Evolutionary conservation across 2,113 vertebrate genomes (phyloP).

Genomic region (Anas platyrhynchos): DNA sequence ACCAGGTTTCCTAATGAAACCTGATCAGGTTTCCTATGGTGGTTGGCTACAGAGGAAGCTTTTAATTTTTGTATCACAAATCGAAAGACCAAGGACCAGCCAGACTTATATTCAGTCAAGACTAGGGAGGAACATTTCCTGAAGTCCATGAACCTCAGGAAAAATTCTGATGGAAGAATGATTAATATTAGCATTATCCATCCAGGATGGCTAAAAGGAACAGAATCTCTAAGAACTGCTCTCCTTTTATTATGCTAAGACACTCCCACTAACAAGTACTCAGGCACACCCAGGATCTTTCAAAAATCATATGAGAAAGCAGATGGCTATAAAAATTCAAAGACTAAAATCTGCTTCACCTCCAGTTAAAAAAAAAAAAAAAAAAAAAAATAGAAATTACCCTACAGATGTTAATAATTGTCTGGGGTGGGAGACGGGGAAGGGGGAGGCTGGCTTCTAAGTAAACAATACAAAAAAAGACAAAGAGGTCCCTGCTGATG

Average conservation of each 20-base stretch:
- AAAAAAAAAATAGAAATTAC: not conserved
- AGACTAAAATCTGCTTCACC: slow-evolving; percentile 57
- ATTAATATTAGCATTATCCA: not conserved
- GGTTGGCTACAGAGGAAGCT: not conserved
- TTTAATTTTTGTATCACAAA: slow-evolving; percentile 8
- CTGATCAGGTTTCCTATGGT: not conserved
- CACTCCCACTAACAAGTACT: not conserved
- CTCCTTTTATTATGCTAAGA: slow-evolving; percentile 8
- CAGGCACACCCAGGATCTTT: slow-evolving; percentile 20
- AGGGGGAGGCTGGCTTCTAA: slow-evolving; percentile 41
- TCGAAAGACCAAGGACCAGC: not conserved
- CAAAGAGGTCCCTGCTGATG: slow-evolving; percentile 70
- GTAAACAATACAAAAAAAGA: slow-evolving; percentile 68
- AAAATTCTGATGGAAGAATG: slow-evolving; percentile 3
- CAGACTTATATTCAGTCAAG: not conserved
- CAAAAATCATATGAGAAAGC: slow-evolving; percentile 25
- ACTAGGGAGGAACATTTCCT: not conserved
- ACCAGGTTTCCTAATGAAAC: not conserved
- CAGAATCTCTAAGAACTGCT: slow-evolving; percentile 2
- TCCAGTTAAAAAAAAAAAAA: not conserved
- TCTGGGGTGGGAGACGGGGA: not conserved
- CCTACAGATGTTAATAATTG: slow-evolving; percentile 69
- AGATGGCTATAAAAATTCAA: slow-evolving; percentile 71
- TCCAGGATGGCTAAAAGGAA: not conserved
- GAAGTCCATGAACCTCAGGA: slow-evolving; percentile 15